Base-by-base conservation (phyloP, 2,888 invertebrate species). In the Dasypolia templi region DNA sequence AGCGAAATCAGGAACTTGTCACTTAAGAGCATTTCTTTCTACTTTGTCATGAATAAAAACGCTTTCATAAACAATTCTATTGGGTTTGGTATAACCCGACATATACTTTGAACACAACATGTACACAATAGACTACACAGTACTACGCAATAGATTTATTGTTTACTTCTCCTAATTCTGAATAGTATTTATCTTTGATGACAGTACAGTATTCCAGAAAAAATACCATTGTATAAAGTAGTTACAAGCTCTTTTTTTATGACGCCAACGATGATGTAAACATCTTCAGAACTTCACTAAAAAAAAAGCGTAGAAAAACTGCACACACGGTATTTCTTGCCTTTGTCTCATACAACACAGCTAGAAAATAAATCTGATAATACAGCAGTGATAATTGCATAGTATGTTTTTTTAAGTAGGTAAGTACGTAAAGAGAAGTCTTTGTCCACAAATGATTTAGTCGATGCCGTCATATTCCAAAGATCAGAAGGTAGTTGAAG, bases 1-100 rank as follows among this genome's bases (percentile, higher is more conserved):
- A 83, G 89, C 79, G 85, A 89, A 89, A 91, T 90, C 92, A 92
- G 94, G 94, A 94, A 93, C 92, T 90, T 78, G 84, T 87, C 91
- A 93, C 93, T 94, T 94, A 71, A 91, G 86, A 81, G 75, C 85
- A 87, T 89, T 90, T 89, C 86, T 88, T 83, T 86, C 68, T 67
- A 19, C 53, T 53, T 70, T 55, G 44, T 29, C 42, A 53, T 64
- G 49, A 81, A 39, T 66, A 75, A 71, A 46, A 56, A 62, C 56
- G 62, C 49, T 68, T 72, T 35, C 29, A 35, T 39, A 35, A 56
- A 12, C 29, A 62, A n/a, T 42, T 56, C 11, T 32, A 55, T 42
- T 51, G 9, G n/a, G 11, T 39, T 64, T 32, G 19, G 12, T 65
- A 49, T 71, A 42, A 46, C 19, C 51, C 19, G 17, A 46, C n/a